Percentiles rank a stretch among this genome's conserved stretches.
phyloP scores from a whole-genome alignment of 2,113 vertebrate species.

The Epinephelus fuscoguttatus region DNA sequence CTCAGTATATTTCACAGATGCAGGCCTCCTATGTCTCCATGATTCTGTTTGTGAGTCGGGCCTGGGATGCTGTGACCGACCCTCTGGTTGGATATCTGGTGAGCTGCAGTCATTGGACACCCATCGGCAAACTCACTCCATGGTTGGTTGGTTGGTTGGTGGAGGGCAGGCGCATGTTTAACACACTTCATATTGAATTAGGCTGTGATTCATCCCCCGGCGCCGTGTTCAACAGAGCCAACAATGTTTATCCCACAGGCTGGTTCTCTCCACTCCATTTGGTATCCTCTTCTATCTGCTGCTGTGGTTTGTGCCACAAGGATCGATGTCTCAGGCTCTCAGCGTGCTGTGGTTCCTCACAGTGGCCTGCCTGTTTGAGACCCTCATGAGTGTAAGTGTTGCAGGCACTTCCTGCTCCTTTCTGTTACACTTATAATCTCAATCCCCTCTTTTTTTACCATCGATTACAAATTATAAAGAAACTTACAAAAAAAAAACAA shows the following conservation, averaged over 20 bases:
- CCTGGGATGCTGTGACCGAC: conserved; percentile 85
- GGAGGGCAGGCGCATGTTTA: not conserved
- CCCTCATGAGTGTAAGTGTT: conserved; percentile 81
- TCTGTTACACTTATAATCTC: not conserved
- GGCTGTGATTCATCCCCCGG: not conserved
- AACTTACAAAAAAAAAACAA: too few relatives aligned
- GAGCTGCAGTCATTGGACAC: conserved; percentile 79
- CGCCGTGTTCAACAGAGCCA: not conserved
- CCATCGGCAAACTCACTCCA: conserved; percentile 78
- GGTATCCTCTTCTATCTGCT: conserved; percentile 78
- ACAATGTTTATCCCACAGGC: conserved; percentile 59
- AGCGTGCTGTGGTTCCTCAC: conserved; percentile 83
- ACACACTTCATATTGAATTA: conserved; percentile 15
- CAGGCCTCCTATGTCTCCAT: conserved; percentile 80
- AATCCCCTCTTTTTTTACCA: too few relatives aligned
- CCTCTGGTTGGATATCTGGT: conserved; percentile 83
- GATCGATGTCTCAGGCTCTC: conserved; percentile 52
- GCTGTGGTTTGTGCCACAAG: conserved; percentile 80
- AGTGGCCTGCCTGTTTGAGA: conserved; percentile 84
- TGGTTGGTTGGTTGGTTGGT: conserved; percentile 78
- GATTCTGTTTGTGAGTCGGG: conserved; percentile 82
- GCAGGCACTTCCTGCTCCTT: not conserved
- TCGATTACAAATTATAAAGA: too few relatives aligned
- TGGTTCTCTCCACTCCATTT: conserved; percentile 78
- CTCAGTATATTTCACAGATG: conserved; percentile 61